Base-by-base conservation (phyloP, 2,888 invertebrate genomes). In the Tinea pellionella region DNA sequence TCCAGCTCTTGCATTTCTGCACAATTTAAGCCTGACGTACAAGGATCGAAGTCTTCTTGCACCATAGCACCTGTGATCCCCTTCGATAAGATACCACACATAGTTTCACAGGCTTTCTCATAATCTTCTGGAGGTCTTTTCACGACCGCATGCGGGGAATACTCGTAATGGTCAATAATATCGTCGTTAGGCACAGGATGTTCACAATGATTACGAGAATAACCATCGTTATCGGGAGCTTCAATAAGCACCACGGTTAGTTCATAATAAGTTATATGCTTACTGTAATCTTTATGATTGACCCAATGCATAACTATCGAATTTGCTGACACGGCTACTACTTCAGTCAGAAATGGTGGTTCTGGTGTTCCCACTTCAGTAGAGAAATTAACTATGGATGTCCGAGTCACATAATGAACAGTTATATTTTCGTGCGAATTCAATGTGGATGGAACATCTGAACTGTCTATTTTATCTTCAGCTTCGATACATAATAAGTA, bases 401-500 rank as follows among this genome's bases (percentile, higher is more conserved):
- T 85, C 60, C 83, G 71, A 8, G 74, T 59, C 13, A 59, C 29
- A 3, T 43, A 18, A 47, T 24, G 59, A 7, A 32, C 16, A 3
- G 59, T 42, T 15, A 15, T 42, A 42, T 59, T 32, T 13, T 59
- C 18, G 19, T n/a, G 6, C 2, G 47, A n/a, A n/a, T 47, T 47
- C 9, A 47, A 16, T 47, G 9, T 15, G 11, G 53, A 19, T 12
- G 18, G 19, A 6, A 24, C 24, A 24, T 1, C 12, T 2, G 18
- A 24, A 18, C 53, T 53, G 11, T 24, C 12, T 53, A 53, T 53
- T 18, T 53, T 24, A 24, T 82, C 72, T 59, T 73, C 79, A 51
- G 72, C 74, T 72, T 87, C 86, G 51, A 87, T 70, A 63, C 86
- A 86, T 19, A 80, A 65, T 7, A 78, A 78, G 60, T 87, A 87